phyloP scores from a whole-genome alignment of 2,888 invertebrate species.

The Hemaris fuciformis region DNA sequence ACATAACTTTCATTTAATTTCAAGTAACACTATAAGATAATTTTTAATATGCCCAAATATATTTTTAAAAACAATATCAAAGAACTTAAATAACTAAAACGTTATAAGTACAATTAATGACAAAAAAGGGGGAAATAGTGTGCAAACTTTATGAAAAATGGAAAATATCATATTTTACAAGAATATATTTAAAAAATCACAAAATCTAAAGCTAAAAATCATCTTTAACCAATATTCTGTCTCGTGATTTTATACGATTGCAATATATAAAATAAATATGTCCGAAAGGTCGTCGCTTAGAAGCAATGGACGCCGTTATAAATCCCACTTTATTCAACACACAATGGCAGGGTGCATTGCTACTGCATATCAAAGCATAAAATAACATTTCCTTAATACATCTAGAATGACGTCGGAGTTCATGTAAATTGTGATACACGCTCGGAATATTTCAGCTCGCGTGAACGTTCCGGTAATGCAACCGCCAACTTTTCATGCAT shows the following conservation, averaged over 20 bases:
- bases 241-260: background rate
- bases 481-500: slow-evolving; percentile 57
- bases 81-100: too few relatives aligned
- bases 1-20: too few relatives aligned
- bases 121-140: too few relatives aligned
- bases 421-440: slow-evolving; percentile 75
- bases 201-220: too few relatives aligned
- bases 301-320: background rate
- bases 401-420: slow-evolving; percentile 68
- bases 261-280: slow-evolving; percentile 1
- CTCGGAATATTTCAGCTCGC: slow-evolving; percentile 63
- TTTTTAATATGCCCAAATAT: too few relatives aligned
- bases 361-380: slow-evolving; percentile 64
- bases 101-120: too few relatives aligned
- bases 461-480: slow-evolving; percentile 44
- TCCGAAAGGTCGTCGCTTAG: background rate
- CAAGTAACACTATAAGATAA: too few relatives aligned
- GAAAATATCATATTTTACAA: too few relatives aligned
- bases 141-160: too few relatives aligned
- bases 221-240: background rate
- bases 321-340: slow-evolving; percentile 9
- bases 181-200: too few relatives aligned
- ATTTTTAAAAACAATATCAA: too few relatives aligned
- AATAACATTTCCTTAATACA: slow-evolving; percentile 72
- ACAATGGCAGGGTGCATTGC: slow-evolving; percentile 36